Base-by-base conservation (phyloP, 2,113 vertebrate genomes). In the Erinaceus europaeus region DNA sequence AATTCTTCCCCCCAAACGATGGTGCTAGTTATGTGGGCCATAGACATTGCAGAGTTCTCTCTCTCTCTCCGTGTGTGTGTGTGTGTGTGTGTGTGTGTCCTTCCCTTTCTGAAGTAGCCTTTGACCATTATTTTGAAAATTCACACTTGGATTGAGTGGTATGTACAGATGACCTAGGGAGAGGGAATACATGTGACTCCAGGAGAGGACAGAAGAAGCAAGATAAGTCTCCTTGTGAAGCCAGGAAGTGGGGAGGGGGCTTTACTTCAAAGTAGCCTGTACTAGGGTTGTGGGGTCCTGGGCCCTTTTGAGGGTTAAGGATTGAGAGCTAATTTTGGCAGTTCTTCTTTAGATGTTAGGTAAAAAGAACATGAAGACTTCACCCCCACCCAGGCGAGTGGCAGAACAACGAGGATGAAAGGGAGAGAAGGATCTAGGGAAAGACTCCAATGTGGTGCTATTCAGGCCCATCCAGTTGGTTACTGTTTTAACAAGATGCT, bases 331-430 rank as follows among this genome's bases (percentile, higher is more conserved):
- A 32, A 38, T 52, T 21, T 81, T 62, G 18, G 55, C 23, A 59
- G 34, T 38, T 61, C 50, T 64, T 50, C n/a, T 20, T 83, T 38
- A 64, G 76, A 13, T 38, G 9, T 29, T 40, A 64, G 32, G 71
- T n/a, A 67, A 42, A 59, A 68, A 0, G 3, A 29, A 57, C 69
- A 59, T 6, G 1, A 3, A 23, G 2, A 6, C 27, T 9, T 17
- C 7, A 10, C 4, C 9, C 0, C 7, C 12, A 11, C 0, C 5
- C 12, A 6, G 3, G 25, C 4, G 6, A 9, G 50, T n/a, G 38
- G 25, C 46, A 59, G 59, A 71, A 38, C n/a, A 3, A 5, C 15
- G 32, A 44, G 44, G 38, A 38, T 17, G 21, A 40, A 32, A 73
- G 52, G 23, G 23, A 4, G 21, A 17, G 32, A 36, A 36, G 53